Conservation (phyloP, 1,140 invertebrate species). For the Cotesia glomerata region DNA sequence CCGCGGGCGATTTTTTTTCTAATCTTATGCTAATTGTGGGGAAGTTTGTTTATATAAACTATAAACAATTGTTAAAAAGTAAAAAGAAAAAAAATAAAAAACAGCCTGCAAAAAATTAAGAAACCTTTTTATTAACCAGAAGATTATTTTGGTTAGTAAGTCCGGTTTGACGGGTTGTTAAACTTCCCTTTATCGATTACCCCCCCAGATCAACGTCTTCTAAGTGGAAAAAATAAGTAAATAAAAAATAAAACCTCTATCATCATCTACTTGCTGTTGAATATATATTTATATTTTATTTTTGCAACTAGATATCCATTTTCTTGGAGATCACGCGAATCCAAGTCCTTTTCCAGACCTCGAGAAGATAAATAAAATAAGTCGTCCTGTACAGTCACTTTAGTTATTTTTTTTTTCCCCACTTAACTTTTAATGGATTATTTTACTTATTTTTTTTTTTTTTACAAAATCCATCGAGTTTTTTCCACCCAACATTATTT, state of each 20-base stretch:
- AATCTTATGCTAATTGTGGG: too few relatives aligned
- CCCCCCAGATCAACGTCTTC: slow-evolving; percentile 11
- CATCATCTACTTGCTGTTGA: too few relatives aligned
- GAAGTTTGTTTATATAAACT: too few relatives aligned
- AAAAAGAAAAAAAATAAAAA: neutral
- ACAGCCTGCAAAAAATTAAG: neutral
- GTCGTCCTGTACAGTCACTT: neutral
- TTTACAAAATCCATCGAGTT: too few relatives aligned
- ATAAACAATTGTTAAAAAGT: neutral
- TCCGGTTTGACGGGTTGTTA: slow-evolving; percentile 52
- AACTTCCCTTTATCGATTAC: slow-evolving; percentile 45
- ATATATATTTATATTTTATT: neutral
- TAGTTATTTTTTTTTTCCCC: too few relatives aligned
- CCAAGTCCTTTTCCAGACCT: neutral
- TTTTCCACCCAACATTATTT: too few relatives aligned
- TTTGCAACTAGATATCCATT: neutral
- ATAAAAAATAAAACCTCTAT: too few relatives aligned
- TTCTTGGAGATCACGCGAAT: neutral
- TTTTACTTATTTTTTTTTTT: too few relatives aligned
- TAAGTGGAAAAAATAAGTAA: too few relatives aligned
- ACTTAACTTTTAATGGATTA: too few relatives aligned
- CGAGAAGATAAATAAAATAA: neutral
- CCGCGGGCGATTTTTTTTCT: too few relatives aligned
- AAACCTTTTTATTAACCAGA: neutral
- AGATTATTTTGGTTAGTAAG: slow-evolving; percentile 45